Percentiles rank a stretch among this genome's conserved stretches.
Evolutionary conservation across 2,113 vertebrate genomes (phyloP).

Genomic region (Stictonetta naevosa): DNA sequence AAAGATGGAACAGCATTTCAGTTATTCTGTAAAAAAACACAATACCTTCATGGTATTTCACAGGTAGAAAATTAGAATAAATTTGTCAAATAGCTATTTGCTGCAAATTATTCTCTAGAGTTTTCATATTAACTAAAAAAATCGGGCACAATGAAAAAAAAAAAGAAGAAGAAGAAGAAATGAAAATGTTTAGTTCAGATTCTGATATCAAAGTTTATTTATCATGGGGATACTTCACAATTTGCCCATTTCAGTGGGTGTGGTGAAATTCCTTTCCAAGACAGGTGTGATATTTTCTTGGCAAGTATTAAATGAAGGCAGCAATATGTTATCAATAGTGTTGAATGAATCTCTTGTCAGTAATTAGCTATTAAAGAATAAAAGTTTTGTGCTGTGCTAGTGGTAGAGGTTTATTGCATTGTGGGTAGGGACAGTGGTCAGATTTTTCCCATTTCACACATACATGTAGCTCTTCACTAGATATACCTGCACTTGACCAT

Average conservation of each 20-base stretch:
- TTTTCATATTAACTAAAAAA: not conserved
- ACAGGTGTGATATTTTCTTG: constrained; percentile 15
- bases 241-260: not conserved
- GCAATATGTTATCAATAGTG: constrained; percentile 3
- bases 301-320: constrained; percentile 16
- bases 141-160: not conserved
- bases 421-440: constrained; percentile 46
- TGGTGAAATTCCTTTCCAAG: constrained; percentile 36
- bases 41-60: not conserved
- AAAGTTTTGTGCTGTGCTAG: constrained; percentile 12
- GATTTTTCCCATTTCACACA: constrained; percentile 44
- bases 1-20: not conserved
- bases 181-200: not conserved
- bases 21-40: not conserved
- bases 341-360: constrained; percentile 61
- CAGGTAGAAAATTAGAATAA: not conserved
- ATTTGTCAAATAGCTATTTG: not conserved
- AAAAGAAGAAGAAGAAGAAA: not conserved
- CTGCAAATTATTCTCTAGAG: not conserved
- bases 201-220: not conserved
- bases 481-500: not conserved
- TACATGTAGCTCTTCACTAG: constrained; percentile 2
- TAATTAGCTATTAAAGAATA: constrained; percentile 57
- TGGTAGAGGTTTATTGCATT: constrained; percentile 58
- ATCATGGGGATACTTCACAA: not conserved